Evolutionary conservation across 37 sponge, comb jelly and placozoan genomes (phyloP).

Genomic region (Trichoplax adhaerens): DNA sequence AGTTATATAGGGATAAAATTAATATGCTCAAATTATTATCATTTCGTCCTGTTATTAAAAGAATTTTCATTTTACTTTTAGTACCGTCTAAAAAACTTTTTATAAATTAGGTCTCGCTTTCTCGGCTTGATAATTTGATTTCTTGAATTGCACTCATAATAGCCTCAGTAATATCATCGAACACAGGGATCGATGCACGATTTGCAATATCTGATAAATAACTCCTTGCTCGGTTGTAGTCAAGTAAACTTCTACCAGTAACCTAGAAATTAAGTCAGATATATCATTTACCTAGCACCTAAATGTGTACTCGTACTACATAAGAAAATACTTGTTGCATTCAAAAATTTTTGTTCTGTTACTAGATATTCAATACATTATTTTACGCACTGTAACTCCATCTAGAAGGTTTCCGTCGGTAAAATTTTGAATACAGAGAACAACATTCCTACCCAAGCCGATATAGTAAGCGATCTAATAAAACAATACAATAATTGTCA

Average conservation of each 20-base stretch:
- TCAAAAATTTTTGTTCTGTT: conserved; percentile 2
- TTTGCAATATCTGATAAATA: conserved; percentile 42
- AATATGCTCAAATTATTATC: too few relatives aligned
- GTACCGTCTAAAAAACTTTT: too few relatives aligned
- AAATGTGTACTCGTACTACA: background rate
- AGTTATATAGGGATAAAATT: too few relatives aligned
- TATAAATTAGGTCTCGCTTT: too few relatives aligned
- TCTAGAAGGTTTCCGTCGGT: background rate
- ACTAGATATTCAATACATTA: conserved; percentile 11
- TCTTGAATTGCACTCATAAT: conserved; percentile 15
- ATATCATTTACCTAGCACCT: background rate
- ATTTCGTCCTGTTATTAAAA: too few relatives aligned
- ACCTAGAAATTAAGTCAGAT: conserved; percentile 13
- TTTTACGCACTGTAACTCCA: conserved; percentile 15
- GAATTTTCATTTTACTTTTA: too few relatives aligned
- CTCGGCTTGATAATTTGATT: background rate
- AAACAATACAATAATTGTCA: background rate
- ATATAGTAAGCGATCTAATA: conserved; percentile 33
- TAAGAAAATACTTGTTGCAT: background rate
- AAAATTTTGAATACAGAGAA: conserved; percentile 32
- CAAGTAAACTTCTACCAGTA: conserved; percentile 26
- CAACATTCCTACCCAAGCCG: conserved; percentile 24
- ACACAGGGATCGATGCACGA: conserved; percentile 28
- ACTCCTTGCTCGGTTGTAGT: conserved; percentile 62
- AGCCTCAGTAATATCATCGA: conserved; percentile 16